Evolutionary conservation across 1,140 invertebrate genomes (phyloP).

Genomic region (Cydia strobilella): DNA sequence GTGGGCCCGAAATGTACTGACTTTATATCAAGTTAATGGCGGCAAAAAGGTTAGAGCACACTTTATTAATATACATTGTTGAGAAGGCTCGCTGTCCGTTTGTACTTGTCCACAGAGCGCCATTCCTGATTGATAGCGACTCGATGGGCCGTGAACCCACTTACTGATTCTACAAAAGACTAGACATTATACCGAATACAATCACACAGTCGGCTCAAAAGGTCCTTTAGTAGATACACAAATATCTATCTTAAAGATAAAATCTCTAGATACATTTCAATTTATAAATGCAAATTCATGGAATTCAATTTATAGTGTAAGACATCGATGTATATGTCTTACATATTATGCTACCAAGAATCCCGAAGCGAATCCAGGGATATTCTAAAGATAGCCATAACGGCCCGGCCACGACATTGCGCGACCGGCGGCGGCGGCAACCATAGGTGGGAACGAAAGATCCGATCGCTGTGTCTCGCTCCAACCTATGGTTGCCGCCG

Average conservation of each 20-base stretch:
- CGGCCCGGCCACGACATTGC: no score
- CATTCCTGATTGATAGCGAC: conserved; percentile 54
- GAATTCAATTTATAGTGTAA: conserved; percentile 77
- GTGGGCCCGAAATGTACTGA: no score
- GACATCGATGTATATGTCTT: conserved; percentile 56
- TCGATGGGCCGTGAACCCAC: conserved; percentile 51
- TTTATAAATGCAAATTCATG: conserved; percentile 80
- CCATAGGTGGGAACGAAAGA: no score
- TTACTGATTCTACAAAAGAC: conserved; percentile 63
- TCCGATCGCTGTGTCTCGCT: no score
- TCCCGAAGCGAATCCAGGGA: conserved; percentile 37
- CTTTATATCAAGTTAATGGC: no score
- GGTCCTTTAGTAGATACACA: conserved; percentile 66
- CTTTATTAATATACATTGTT: conserved; percentile 24
- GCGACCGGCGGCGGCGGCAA: no score
- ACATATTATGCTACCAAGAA: conserved; percentile 74
- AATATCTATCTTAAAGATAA: conserved; percentile 75
- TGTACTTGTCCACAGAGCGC: conserved; percentile 74
- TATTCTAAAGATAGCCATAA: no score
- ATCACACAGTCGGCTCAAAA: conserved; percentile 66
- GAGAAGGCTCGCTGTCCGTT: conserved; percentile 66
- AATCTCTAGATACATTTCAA: conserved; percentile 78
- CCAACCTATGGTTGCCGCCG: no score
- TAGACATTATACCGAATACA: conserved; percentile 73
- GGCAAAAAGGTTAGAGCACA: neutral